Base-by-base conservation (phyloP, 2,113 vertebrate species). In the Porphyrio hochstetteri region DNA sequence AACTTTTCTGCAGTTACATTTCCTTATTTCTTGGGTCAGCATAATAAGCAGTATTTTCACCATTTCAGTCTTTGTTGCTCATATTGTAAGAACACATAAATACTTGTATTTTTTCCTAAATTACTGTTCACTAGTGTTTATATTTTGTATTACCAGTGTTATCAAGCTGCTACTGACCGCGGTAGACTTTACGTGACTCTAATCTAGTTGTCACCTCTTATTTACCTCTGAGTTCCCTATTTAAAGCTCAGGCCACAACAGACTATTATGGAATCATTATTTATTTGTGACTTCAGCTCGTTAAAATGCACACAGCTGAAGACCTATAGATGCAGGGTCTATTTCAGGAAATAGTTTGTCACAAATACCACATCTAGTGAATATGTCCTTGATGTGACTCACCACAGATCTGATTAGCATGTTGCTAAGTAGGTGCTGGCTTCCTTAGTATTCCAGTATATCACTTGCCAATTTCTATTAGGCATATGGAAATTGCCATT, bases 371-470 rank as follows among this genome's bases (percentile, higher is more conserved):
- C 78, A 81, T 91, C 87, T 81, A 81, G 80, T 92, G 86, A 92
- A 65, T 92, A 74, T 82, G 88, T 95, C 92, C 92, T 95, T 92
- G 92, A 92, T 67, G 61, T 95, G 94, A 92, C 83, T 96, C 94
- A 93, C 72, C 69, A 78, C 29, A 33, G 42, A 86, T 94, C 88
- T 95, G 88, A 90, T 94, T 94, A 93, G 76, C 83, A 56, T 84
- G 86, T 92, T 96, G 76, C 76, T 93, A 88, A 84, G 94, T 94
- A 91, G 64, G 68, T 93, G 82, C 59, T 97, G 86, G 80, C 64
- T 95, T 92, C 68, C 60, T 94, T 92, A 67, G 46, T 92, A 55
- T 88, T 86, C 25, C 23, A 53, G 3, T 88, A 35, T 72, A 81
- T 82, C 87, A 83, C 68, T 93, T 95, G 82, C 76, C 92, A 88